Conservation (phyloP, 2,797 vertebrate genomes). For the Amazonetta brasiliensis region DNA sequence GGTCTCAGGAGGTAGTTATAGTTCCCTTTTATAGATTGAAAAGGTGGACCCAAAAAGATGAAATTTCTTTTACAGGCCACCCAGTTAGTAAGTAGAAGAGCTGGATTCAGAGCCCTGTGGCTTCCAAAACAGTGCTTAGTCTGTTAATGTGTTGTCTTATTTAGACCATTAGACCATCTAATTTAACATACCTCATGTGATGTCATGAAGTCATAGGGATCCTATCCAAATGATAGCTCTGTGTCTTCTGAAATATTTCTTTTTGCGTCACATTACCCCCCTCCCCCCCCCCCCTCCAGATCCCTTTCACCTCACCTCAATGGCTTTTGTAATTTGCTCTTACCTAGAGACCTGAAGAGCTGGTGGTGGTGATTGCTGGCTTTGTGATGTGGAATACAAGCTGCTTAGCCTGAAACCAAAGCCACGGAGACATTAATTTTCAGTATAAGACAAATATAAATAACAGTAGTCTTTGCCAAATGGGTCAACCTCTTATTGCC, state of each 20-base stretch:
- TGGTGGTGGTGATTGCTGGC: slow-evolving; percentile 8
- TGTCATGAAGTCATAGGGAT: neutral
- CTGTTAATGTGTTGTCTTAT: slow-evolving; percentile 52
- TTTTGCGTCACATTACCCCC: neutral
- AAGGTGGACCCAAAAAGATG: neutral
- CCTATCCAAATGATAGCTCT: neutral
- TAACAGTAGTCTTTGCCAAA: slow-evolving; percentile 46
- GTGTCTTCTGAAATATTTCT: neutral
- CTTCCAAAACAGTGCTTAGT: slow-evolving; percentile 30
- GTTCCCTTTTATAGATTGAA: neutral
- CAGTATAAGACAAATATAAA: slow-evolving; percentile 37
- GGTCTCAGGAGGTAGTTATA: neutral
- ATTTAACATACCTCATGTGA: neutral
- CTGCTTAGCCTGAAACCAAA: neutral
- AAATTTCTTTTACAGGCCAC: slow-evolving; percentile 31
- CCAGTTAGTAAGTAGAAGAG: slow-evolving; percentile 32
- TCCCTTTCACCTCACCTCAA: neutral
- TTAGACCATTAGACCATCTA: slow-evolving; percentile 24
- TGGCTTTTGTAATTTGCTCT: neutral
- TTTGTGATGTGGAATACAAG: slow-evolving; percentile 16
- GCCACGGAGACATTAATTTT: neutral
- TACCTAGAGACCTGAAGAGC: neutral
- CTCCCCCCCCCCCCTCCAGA: neutral
- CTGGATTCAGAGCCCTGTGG: slow-evolving; percentile 29
- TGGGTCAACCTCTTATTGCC: slow-evolving; percentile 36